phyloP scores from a whole-genome alignment of 2,888 invertebrate species.

The Himalopsyche anomala region DNA sequence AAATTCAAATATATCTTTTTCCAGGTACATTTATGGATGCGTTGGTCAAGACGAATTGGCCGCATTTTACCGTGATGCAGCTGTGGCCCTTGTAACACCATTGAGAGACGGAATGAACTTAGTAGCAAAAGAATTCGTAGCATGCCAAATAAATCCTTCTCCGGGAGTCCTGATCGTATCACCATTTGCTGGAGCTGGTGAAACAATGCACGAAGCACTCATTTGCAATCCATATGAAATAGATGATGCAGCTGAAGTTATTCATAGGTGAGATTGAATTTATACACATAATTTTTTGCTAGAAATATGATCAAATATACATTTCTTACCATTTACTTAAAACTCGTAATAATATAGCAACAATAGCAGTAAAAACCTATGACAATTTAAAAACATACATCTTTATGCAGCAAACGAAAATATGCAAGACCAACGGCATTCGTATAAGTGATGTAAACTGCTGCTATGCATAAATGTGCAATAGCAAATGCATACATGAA shows the following conservation, averaged over 20 bases:
- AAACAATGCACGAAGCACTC: conserved; percentile 95
- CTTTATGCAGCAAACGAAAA: no score
- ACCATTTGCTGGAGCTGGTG: conserved; percentile 94
- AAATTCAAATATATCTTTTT: neutral
- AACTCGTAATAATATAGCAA: no score
- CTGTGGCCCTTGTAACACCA: conserved; percentile 92
- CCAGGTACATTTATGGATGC: conserved; percentile 89
- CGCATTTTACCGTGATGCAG: conserved; percentile 90
- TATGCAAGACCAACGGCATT: no score
- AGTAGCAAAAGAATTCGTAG: conserved; percentile 94
- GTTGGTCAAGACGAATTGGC: conserved; percentile 91
- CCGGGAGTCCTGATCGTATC: conserved; percentile 93
- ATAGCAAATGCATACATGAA: no score
- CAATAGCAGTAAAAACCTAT: no score
- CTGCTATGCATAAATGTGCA: no score
- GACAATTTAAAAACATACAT: no score
- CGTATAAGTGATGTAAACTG: no score
- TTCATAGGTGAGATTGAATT: conserved; percentile 79
- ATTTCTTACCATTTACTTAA: neutral
- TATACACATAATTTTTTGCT: neutral
- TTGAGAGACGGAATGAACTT: conserved; percentile 94
- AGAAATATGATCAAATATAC: neutral
- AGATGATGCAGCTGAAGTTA: conserved; percentile 90
- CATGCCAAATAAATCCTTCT: conserved; percentile 91
- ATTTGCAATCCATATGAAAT: conserved; percentile 94